A percentile compares a stretch with the other conserved stretches of the same genome.
phyloP scores from a whole-genome alignment of 2,113 vertebrate species.

The Pholis gunnellus region DNA sequence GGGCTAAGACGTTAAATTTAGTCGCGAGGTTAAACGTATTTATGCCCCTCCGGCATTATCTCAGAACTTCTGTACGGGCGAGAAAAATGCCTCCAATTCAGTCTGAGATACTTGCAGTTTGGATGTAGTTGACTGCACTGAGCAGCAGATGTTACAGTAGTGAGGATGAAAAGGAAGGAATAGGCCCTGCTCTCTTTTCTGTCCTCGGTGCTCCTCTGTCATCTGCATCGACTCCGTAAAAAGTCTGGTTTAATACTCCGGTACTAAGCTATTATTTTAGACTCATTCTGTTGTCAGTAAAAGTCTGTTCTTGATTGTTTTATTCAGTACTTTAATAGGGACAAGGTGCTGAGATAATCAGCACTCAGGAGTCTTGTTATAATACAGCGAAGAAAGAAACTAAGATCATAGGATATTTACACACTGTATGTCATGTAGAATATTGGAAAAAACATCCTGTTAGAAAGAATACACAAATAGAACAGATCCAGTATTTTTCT shows the following conservation, averaged over 20 bases:
- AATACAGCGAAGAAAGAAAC: background rate
- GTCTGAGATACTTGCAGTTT: conserved; percentile 6
- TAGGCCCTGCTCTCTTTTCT: conserved; percentile 10
- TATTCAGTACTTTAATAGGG: background rate
- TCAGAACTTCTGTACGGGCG: background rate
- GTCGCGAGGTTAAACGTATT: conserved; percentile 26
- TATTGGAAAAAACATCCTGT: no score
- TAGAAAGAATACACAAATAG: no score
- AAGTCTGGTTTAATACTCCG: background rate
- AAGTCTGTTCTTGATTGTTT: background rate
- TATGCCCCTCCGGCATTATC: background rate
- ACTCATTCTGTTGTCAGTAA: conserved; percentile 1
- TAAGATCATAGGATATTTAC: background rate
- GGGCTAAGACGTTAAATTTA: conserved; percentile 5
- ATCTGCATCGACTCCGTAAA: conserved; percentile 1
- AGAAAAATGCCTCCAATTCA: conserved; percentile 9
- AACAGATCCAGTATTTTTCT: background rate
- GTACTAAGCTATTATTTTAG: conserved; percentile 14
- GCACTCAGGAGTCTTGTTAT: background rate
- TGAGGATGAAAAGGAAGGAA: conserved; percentile 11
- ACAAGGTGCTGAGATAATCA: background rate
- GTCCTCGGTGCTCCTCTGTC: conserved; percentile 1
- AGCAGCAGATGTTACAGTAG: conserved; percentile 53
- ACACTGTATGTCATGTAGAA: background rate
- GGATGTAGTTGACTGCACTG: conserved; percentile 17